These are phyloP conservation scores for Spisula subtruncata DNA, from an alignment of 2,888 invertebrate species.

Conservation along the genomic window DNA sequence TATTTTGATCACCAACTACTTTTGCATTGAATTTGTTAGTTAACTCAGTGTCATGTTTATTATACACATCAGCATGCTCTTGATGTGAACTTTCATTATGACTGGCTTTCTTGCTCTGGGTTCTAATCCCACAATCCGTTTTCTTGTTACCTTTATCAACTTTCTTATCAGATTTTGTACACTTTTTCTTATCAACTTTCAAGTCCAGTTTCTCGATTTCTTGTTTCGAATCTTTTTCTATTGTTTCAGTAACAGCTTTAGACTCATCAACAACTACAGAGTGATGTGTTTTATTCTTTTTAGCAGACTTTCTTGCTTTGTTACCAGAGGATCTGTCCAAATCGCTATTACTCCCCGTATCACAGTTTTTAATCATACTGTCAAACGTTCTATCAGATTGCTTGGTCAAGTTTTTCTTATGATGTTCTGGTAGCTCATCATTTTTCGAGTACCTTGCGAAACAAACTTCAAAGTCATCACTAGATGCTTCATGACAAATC, in stretches of 20 bases:
- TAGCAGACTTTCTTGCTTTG: not conserved
- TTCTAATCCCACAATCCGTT: not conserved
- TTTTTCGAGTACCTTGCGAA: conserved; percentile 33
- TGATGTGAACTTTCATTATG: not conserved
- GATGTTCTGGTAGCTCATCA: conserved; percentile 32
- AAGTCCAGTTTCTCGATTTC: not conserved
- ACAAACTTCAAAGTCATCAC: conserved; percentile 69
- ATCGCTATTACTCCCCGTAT: not conserved
- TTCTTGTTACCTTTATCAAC: not conserved
- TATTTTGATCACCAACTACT: not conserved
- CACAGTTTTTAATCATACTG: not conserved
- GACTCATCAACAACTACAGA: not conserved
- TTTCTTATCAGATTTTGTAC: not conserved
- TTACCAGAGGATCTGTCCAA: not conserved
- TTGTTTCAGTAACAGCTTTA: not conserved
- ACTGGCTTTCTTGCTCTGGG: not conserved
- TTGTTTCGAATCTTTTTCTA: not conserved
- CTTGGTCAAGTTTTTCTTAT: not conserved
- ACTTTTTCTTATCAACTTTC: not conserved
- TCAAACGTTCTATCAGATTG: conserved; percentile 1
- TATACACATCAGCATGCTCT: not conserved
- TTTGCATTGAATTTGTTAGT: no score
- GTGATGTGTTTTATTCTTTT: not conserved
- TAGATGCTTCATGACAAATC: conserved; percentile 33
- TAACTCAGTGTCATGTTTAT: not conserved